Conservation (phyloP, 1,140 invertebrate species). For the Caenorhabditis tropicalis region DNA sequence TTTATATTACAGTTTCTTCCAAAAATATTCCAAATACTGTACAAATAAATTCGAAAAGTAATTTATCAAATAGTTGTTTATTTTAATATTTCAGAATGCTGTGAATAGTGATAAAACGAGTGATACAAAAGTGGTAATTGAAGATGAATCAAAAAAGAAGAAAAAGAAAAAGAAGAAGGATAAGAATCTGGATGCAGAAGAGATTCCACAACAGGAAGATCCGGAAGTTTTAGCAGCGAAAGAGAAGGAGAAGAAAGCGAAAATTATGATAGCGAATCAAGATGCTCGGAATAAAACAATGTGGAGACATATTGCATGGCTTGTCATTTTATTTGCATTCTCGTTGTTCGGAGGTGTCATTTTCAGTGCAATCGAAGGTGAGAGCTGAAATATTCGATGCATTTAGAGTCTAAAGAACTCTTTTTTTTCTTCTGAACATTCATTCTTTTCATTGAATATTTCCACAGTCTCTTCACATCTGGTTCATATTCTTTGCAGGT, state of each 20-base stretch:
- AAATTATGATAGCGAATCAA: conserved; percentile 48
- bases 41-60: too few relatives aligned
- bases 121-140: conserved; percentile 24
- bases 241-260: conserved; percentile 34
- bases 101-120: neutral
- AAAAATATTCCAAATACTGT: too few relatives aligned
- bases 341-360: conserved; percentile 52
- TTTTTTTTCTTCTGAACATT: neutral
- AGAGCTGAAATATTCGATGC: too few relatives aligned
- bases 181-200: conserved; percentile 17
- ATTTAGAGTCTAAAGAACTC: too few relatives aligned
- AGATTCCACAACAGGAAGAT: conserved; percentile 4
- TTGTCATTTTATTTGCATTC: conserved; percentile 50
- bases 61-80: too few relatives aligned
- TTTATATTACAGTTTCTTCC: too few relatives aligned
- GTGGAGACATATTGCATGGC: conserved; percentile 50
- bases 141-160: conserved; percentile 46
- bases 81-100: neutral
- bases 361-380: conserved; percentile 56
- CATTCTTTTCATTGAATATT: neutral
- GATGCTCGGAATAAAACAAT: conserved; percentile 51
- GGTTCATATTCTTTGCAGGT: conserved; percentile 43
- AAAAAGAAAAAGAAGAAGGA: conserved; percentile 44
- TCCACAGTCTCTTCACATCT: neutral
- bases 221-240: conserved; percentile 3